Evolutionary conservation across 2,113 vertebrate genomes (phyloP).

Genomic region (Pardalotus punctatus): DNA sequence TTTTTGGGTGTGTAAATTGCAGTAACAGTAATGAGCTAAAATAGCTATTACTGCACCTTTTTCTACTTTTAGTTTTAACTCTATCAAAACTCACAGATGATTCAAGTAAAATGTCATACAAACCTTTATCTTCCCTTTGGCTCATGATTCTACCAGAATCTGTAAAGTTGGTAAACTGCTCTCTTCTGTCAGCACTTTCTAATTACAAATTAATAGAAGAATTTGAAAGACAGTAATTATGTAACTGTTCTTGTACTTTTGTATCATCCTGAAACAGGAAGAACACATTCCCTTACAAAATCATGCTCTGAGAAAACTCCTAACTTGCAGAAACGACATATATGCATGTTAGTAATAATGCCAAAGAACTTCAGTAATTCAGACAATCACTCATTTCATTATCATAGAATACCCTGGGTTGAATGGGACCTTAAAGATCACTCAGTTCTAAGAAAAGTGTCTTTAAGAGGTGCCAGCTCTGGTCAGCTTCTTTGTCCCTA

Average conservation of each 20-base stretch:
- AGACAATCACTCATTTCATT: background rate
- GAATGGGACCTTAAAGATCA: background rate
- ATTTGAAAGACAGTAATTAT: background rate
- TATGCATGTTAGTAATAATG: background rate
- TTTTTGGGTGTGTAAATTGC: background rate
- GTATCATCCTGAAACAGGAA: background rate
- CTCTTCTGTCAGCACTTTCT: background rate
- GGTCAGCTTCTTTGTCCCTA: background rate
- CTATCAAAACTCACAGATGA: background rate
- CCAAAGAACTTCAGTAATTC: background rate
- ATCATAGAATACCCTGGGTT: background rate
- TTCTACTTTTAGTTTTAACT: background rate
- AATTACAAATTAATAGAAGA: background rate
- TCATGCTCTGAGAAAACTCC: background rate
- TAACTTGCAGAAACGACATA: background rate
- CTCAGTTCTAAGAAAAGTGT: background rate
- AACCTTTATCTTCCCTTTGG: background rate
- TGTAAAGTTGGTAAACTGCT: background rate
- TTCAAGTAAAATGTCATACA: background rate
- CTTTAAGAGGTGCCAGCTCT: background rate
- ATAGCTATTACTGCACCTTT: background rate
- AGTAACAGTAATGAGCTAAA: background rate
- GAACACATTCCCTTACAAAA: background rate
- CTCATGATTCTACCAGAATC: background rate
- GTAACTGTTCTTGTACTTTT: background rate